A percentile compares a stretch with the other conserved stretches of the same genome.
These are phyloP conservation scores for Cinclus cinclus DNA, from an alignment of 2,113 vertebrate species.

Conservation along the genomic window DNA sequence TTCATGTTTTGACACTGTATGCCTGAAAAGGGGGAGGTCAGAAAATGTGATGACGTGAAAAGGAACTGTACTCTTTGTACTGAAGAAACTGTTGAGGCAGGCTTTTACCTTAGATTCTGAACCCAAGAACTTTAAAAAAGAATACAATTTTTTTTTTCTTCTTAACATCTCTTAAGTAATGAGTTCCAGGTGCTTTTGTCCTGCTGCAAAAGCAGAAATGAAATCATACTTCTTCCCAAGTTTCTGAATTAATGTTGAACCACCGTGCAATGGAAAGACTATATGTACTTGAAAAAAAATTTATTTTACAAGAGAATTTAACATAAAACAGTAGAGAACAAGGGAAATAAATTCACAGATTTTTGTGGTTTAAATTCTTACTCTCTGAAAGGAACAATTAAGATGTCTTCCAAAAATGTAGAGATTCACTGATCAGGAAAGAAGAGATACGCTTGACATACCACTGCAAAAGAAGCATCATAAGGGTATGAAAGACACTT, in stretches of 20 bases:
- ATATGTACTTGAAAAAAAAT: neutral
- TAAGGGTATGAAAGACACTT: neutral
- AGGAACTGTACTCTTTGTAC: neutral
- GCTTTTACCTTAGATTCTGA: neutral
- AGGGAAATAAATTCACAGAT: neutral
- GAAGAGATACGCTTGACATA: neutral
- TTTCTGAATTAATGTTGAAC: neutral
- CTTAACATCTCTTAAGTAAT: neutral
- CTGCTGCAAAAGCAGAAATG: neutral
- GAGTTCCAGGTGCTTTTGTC: neutral
- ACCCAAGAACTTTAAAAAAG: neutral
- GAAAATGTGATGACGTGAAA: neutral
- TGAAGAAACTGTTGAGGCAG: neutral
- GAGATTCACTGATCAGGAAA: neutral
- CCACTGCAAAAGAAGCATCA: neutral
- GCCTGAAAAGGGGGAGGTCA: neutral
- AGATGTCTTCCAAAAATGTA: neutral
- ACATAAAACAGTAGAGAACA: neutral
- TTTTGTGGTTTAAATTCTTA: neutral
- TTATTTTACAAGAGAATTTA: slow-evolving; percentile 19
- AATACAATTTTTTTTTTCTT: neutral
- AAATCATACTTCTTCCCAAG: neutral
- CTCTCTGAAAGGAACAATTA: neutral
- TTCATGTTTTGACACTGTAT: neutral
- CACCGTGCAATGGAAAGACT: neutral